Conservation (phyloP, 2,888 invertebrate genomes). For the Cantharis nigra region DNA sequence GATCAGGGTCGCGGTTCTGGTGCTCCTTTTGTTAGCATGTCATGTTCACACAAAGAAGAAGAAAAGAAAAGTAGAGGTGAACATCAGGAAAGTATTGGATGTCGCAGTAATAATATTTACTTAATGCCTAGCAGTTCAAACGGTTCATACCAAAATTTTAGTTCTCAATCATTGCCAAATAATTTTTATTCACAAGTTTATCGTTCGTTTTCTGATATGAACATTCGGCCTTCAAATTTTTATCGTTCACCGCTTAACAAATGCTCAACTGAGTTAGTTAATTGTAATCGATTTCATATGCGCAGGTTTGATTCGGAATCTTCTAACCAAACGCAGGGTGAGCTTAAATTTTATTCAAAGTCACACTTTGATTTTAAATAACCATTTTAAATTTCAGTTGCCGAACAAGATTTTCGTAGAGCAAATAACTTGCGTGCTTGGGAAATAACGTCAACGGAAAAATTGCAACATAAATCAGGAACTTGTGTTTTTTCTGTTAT, state of each 20-base stretch:
- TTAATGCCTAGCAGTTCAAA: neutral
- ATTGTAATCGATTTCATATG: conserved; percentile 11
- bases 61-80: conserved; percentile 4
- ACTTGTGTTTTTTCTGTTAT: conserved; percentile 68
- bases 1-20: conserved; percentile 18
- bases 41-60: conserved; percentile 20
- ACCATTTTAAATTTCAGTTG: neutral
- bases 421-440: conserved; percentile 19
- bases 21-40: conserved; percentile 13
- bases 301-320: conserved; percentile 11
- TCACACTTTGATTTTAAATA: neutral
- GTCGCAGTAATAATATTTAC: conserved; percentile 3
- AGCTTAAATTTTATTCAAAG: neutral
- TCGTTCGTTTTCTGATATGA: conserved; percentile 13
- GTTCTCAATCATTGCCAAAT: neutral
- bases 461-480: conserved; percentile 17
- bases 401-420: neutral
- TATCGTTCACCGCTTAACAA: neutral
- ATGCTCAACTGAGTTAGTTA: neutral
- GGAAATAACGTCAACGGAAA: conserved; percentile 21
- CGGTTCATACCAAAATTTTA: neutral
- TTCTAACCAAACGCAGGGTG: neutral
- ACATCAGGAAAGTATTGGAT: conserved; percentile 34
- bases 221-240: neutral
- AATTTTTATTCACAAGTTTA: neutral